These are phyloP conservation scores for Numida meleagris DNA, from an alignment of 2,113 vertebrate genomes.

Conservation along the genomic window DNA sequence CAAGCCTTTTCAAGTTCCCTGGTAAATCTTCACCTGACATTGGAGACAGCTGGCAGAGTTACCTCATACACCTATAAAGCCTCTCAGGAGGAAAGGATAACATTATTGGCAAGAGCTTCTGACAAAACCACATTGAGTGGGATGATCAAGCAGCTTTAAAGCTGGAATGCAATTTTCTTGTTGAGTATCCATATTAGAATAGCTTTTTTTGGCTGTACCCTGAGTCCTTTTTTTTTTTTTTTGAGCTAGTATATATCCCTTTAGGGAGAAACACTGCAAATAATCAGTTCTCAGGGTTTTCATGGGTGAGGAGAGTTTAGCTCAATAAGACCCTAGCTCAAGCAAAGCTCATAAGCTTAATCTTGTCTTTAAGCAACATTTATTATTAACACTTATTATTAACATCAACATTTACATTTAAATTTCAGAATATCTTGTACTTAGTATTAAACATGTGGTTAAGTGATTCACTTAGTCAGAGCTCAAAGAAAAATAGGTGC, in stretches of 20 bases:
- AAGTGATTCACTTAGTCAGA: neutral
- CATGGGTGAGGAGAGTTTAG: neutral
- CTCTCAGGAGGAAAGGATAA: neutral
- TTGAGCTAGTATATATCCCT: neutral
- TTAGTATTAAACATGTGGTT: neutral
- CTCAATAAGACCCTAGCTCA: neutral
- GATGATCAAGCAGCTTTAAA: constrained; percentile 6
- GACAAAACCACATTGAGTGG: neutral
- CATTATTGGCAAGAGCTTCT: neutral
- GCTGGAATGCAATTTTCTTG: neutral
- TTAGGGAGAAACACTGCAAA: neutral
- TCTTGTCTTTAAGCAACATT: neutral
- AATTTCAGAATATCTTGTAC: neutral
- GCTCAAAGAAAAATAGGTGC: neutral
- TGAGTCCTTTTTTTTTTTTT: neutral
- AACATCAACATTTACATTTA: neutral
- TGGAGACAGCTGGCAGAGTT: neutral
- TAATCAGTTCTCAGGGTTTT: neutral
- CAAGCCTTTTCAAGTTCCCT: neutral
- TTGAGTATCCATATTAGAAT: neutral
- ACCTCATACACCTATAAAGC: neutral
- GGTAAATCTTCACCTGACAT: neutral
- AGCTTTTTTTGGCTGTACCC: neutral
- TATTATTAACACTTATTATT: too few species aligned
- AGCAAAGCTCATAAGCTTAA: neutral